Evolutionary conservation across 2,797 vertebrate species (phyloP).

Genomic region (Neostethus bicornis): DNA sequence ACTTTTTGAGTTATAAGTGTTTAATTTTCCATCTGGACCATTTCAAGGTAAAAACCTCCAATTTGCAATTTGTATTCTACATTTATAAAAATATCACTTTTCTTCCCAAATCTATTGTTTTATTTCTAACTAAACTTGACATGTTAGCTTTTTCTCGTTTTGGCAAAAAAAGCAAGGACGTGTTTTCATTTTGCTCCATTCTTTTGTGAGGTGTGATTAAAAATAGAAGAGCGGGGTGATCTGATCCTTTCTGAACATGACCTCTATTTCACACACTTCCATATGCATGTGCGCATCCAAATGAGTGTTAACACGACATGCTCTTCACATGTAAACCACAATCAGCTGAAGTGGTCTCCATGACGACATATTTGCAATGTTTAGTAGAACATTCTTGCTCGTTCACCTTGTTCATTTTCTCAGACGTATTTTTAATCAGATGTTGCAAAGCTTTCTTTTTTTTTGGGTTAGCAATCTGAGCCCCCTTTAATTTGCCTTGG

Average conservation of each 20-base stretch:
- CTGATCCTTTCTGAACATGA: conserved; percentile 5
- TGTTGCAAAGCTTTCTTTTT: conserved; percentile 17
- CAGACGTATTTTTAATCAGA: conserved; percentile 27
- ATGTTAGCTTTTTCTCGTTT: neutral
- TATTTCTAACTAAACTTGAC: too few species aligned
- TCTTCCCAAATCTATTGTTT: too few species aligned
- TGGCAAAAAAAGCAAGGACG: conserved; percentile 7
- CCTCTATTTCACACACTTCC: conserved; percentile 27
- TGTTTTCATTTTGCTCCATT: conserved; percentile 36
- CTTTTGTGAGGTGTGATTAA: conserved; percentile 15
- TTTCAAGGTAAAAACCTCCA: neutral
- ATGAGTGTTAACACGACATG: conserved; percentile 51
- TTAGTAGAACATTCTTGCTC: too few species aligned
- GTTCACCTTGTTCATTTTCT: conserved; percentile 10
- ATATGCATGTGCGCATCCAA: conserved; percentile 5
- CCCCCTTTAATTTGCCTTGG: conserved; percentile 51
- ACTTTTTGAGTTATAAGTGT: neutral
- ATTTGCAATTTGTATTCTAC: neutral
- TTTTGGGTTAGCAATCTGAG: conserved; percentile 29
- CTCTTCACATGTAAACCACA: conserved; percentile 38
- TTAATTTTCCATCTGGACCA: neutral
- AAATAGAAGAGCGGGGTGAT: conserved; percentile 24
- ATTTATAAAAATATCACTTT: too few species aligned
- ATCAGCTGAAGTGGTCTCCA: conserved; percentile 45
- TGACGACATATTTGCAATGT: conserved; percentile 47